phyloP scores from a whole-genome alignment of 2,888 invertebrate species.

The Rotaria sp. region DNA sequence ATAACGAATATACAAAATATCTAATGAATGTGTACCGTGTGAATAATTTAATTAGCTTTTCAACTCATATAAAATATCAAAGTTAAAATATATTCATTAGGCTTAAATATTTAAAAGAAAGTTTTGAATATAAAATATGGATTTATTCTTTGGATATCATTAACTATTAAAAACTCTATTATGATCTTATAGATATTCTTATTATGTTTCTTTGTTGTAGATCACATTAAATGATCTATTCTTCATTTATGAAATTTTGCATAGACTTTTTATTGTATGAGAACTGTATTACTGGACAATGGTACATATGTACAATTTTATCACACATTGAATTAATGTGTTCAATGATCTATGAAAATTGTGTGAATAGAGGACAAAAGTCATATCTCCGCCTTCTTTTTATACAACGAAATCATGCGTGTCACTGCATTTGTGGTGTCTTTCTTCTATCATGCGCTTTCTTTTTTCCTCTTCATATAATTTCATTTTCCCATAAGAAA shows the following conservation, averaged over 20 bases:
- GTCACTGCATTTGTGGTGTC: neutral
- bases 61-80: too few relatives aligned
- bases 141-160: too few relatives aligned
- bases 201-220: neutral
- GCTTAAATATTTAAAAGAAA: too few relatives aligned
- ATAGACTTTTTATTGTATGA: neutral
- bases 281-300: neutral
- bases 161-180: neutral
- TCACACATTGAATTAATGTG: neutral
- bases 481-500: neutral
- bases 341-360: constrained; percentile 22
- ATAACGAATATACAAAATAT: too few relatives aligned
- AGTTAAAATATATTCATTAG: too few relatives aligned
- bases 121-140: too few relatives aligned
- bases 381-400: neutral
- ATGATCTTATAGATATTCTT: neutral
- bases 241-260: neutral
- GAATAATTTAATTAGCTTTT: too few relatives aligned
- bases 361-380: constrained; percentile 3
- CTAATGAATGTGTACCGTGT: too few relatives aligned
- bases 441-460: neutral
- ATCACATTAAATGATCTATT: neutral
- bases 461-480: neutral
- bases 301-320: neutral
- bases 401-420: neutral